Percentiles rank a stretch among this genome's conserved stretches.
Evolutionary conservation across 2,113 vertebrate genomes (phyloP).

Genomic region (Myotis davidii): DNA sequence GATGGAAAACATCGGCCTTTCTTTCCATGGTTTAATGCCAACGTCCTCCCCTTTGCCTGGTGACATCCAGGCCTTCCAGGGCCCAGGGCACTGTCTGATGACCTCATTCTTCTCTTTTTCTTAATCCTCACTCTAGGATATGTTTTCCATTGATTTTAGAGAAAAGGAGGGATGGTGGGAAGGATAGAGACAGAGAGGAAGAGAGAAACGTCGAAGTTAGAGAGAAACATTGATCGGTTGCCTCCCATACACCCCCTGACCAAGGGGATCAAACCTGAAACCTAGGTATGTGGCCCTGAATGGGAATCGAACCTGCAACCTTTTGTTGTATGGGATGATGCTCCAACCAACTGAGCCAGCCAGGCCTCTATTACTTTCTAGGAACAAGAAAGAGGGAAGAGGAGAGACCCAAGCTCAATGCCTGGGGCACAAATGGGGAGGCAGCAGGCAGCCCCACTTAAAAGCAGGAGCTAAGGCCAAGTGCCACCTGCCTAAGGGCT

Average conservation of each 20-base stretch:
- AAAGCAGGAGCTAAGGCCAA: accelerated
- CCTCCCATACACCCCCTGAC: neutral
- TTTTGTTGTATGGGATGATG: neutral
- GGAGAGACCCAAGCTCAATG: too few relatives aligned
- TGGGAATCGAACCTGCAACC: neutral
- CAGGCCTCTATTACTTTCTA: neutral
- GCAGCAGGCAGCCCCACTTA: accelerated
- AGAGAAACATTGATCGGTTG: neutral
- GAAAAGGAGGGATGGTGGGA: neutral
- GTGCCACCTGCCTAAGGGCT: accelerated
- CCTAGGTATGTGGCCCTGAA: neutral
- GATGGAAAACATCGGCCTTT: neutral
- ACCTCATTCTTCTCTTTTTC: neutral
- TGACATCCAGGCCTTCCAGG: accelerated
- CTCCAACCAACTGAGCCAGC: neutral
- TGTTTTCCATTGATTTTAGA: neutral
- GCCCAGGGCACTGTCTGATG: neutral
- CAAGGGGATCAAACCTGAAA: neutral
- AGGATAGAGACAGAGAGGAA: neutral
- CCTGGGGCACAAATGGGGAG: neutral
- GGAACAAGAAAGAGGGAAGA: too few relatives aligned
- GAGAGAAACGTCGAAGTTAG: neutral
- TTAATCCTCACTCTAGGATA: neutral
- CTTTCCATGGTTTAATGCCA: accelerated
- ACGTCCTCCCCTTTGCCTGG: neutral